These are phyloP conservation scores for Parnassius orleans DNA, from an alignment of 2,888 invertebrate species.

Conservation along the genomic window DNA sequence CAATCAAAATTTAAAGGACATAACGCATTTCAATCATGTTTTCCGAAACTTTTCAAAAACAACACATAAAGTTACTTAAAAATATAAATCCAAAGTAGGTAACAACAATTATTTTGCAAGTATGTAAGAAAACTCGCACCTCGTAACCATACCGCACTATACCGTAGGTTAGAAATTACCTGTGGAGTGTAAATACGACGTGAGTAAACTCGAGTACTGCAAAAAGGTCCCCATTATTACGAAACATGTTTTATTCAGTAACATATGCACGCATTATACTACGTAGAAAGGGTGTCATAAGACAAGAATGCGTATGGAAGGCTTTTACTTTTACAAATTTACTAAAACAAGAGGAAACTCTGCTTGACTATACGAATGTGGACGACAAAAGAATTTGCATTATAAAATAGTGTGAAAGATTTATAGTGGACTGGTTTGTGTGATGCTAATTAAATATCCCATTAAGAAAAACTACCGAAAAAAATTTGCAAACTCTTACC, in stretches of 20 bases:
- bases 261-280: constrained; percentile 6
- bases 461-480: too few relatives aligned
- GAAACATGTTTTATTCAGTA: constrained; percentile 5
- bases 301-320: constrained; percentile 10
- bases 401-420: background rate
- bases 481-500: too few relatives aligned
- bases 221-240: constrained; percentile 6
- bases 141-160: too few relatives aligned
- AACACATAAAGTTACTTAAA: too few relatives aligned
- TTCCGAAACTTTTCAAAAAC: too few relatives aligned
- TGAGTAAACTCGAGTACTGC: background rate
- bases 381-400: background rate
- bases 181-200: too few relatives aligned
- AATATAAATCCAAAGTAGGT: too few relatives aligned
- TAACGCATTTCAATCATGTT: too few relatives aligned
- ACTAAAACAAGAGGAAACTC: constrained; percentile 1
- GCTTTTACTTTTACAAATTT: constrained; percentile 17
- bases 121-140: too few relatives aligned
- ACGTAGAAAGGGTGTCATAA: constrained; percentile 1
- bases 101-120: too few relatives aligned
- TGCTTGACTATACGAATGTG: constrained; percentile 2
- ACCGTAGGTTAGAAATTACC: too few relatives aligned
- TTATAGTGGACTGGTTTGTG: background rate
- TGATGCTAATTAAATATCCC: background rate
- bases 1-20: too few relatives aligned